These are phyloP conservation scores for Cervus canadensis DNA, from an alignment of 2,113 vertebrate species.

Conservation along the genomic window DNA sequence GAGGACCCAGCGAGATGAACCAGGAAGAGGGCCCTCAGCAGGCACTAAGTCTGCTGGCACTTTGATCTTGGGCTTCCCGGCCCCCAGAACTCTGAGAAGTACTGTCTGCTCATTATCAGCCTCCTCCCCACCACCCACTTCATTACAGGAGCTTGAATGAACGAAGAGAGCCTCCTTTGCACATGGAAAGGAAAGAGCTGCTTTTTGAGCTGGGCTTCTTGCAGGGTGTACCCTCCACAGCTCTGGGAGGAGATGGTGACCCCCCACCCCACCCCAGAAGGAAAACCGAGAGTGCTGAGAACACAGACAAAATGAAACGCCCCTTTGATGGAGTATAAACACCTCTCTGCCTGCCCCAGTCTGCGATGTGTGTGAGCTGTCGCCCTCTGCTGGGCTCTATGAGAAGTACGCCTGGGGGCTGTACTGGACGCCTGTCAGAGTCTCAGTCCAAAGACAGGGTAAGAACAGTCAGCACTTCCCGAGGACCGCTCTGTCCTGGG, in stretches of 20 bases:
- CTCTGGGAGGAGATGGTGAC: neutral
- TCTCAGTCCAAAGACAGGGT: too few species aligned
- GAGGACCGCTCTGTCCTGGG: neutral
- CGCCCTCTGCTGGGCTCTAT: neutral
- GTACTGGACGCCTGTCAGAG: too few species aligned
- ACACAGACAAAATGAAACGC: rapidly evolving
- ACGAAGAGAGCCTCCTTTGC: neutral
- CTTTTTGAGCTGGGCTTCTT: neutral
- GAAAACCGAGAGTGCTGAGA: neutral
- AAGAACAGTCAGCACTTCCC: rapidly evolving
- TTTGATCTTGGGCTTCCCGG: neutral
- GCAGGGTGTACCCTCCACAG: neutral
- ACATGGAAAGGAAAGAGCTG: neutral
- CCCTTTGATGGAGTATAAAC: rapidly evolving
- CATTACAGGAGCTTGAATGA: rapidly evolving
- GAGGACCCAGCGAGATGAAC: neutral
- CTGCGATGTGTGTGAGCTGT: neutral
- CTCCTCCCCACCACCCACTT: neutral
- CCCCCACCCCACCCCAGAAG: neutral
- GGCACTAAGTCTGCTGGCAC: neutral
- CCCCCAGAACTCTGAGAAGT: rapidly evolving
- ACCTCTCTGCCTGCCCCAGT: rapidly evolving
- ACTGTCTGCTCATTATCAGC: rapidly evolving
- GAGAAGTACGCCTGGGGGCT: neutral
- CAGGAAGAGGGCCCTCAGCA: neutral